phyloP scores from a whole-genome alignment of 2,797 vertebrate species.

The Urosaurus nigricauda region DNA sequence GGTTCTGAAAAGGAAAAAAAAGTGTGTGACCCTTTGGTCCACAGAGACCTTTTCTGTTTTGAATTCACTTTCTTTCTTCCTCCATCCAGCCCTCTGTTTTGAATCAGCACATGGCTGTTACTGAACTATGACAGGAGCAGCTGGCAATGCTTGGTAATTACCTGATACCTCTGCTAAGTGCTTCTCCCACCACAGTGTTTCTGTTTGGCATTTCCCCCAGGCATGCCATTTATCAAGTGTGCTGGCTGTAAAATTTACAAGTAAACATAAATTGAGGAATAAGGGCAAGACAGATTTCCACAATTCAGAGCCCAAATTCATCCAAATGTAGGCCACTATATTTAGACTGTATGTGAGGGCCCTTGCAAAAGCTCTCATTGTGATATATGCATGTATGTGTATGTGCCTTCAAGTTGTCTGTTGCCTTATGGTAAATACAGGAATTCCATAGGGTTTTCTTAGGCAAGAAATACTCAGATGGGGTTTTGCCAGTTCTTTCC shows the following conservation, averaged over 20 bases:
- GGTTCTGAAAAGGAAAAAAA: neutral
- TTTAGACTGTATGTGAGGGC: neutral
- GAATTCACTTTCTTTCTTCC: neutral
- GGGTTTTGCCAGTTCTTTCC: too few species aligned
- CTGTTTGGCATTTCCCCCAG: neutral
- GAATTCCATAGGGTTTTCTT: too few species aligned
- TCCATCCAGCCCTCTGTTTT: constrained; percentile 27
- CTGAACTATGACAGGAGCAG: constrained; percentile 17
- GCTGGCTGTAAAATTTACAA: neutral
- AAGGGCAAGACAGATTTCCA: neutral
- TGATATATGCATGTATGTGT: too few species aligned
- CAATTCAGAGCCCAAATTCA: neutral
- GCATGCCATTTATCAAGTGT: constrained; percentile 6
- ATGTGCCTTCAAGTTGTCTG: too few species aligned
- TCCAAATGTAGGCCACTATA: neutral
- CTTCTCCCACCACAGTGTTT: neutral
- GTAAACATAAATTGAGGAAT: constrained; percentile 16
- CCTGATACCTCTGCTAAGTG: constrained; percentile 10
- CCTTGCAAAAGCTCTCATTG: neutral
- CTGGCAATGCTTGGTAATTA: constrained; percentile 14
- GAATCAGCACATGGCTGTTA: constrained; percentile 11
- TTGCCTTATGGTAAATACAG: too few species aligned
- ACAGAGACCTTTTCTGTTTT: constrained; percentile 18
- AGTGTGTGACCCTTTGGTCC: neutral
- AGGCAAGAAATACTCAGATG: too few species aligned